phyloP scores from a whole-genome alignment of 2,113 vertebrate species.

The Synchiropus splendidus region DNA sequence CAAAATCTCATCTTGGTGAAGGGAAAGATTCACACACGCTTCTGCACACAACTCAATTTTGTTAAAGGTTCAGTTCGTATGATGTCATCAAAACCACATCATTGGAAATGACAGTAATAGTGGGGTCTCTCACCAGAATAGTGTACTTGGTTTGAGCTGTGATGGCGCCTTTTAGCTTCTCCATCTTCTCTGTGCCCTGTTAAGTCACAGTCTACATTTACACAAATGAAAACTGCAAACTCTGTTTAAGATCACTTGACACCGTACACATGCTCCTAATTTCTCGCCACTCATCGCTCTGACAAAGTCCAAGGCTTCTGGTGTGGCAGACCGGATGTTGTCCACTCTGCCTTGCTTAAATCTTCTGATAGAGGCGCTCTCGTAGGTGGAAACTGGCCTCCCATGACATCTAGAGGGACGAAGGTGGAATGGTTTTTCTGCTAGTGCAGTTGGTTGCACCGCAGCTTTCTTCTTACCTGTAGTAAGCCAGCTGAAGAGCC shows the following conservation, averaged over 20 bases:
- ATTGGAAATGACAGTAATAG: conserved; percentile 15
- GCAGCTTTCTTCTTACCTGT: conserved; percentile 65
- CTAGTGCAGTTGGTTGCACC: neutral
- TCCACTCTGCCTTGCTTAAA: conserved; percentile 87
- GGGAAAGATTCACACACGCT: too few relatives aligned
- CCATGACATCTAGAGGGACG: conserved; percentile 67
- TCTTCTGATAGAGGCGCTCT: conserved; percentile 91
- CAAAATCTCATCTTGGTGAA: too few relatives aligned
- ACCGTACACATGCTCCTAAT: conserved; percentile 59
- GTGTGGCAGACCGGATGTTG: conserved; percentile 91
- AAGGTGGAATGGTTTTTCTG: neutral
- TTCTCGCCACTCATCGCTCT: conserved; percentile 74
- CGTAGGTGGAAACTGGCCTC: conserved; percentile 80
- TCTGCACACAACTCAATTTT: too few relatives aligned
- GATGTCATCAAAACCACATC: too few relatives aligned
- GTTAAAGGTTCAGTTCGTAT: too few relatives aligned
- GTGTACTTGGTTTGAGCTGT: conserved; percentile 85
- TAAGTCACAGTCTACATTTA: conserved; percentile 1
- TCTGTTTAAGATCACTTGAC: conserved; percentile 4
- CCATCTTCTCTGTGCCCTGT: conserved; percentile 81
- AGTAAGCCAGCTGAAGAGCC: conserved; percentile 86
- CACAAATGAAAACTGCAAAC: conserved; percentile 2
- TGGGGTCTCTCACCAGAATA: conserved; percentile 63
- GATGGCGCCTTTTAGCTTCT: conserved; percentile 75
- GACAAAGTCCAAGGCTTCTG: conserved; percentile 78